phyloP scores from a whole-genome alignment of 2,888 invertebrate species.

The Synanthedon andrenaeformis region DNA sequence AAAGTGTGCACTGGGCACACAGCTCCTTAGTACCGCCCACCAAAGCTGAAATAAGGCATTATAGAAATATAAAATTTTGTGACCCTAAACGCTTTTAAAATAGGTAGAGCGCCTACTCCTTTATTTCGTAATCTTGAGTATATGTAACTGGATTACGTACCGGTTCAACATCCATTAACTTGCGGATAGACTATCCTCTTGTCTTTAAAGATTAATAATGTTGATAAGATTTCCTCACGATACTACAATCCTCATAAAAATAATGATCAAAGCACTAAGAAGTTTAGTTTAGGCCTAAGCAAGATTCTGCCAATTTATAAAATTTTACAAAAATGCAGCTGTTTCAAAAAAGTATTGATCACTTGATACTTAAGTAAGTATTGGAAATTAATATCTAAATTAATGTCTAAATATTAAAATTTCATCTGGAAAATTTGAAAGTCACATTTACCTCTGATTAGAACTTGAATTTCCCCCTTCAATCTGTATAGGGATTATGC shows the following conservation, averaged over 20 bases:
- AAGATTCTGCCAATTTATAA: background rate
- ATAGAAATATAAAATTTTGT: background rate
- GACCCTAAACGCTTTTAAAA: too few species aligned
- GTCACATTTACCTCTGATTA: conserved; percentile 45
- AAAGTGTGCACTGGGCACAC: conserved; percentile 31
- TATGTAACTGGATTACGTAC: too few species aligned
- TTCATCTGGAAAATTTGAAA: background rate
- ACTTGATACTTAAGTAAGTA: background rate
- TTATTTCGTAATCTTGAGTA: too few species aligned
- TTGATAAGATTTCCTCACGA: too few species aligned
- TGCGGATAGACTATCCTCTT: too few species aligned
- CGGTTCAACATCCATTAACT: too few species aligned
- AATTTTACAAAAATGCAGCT: background rate
- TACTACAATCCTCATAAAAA: too few species aligned
- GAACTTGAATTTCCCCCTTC: conserved; percentile 56
- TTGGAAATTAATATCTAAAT: background rate
- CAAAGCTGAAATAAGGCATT: conserved; percentile 50
- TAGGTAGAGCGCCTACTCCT: too few species aligned
- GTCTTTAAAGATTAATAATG: too few species aligned
- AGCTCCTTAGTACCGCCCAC: conserved; percentile 63
- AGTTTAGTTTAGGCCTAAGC: too few species aligned
- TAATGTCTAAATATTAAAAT: too few species aligned
- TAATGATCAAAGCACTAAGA: too few species aligned
- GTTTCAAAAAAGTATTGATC: background rate
- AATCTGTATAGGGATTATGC: conserved; percentile 74